A percentile compares a stretch with the other conserved stretches of the same genome.
These are phyloP conservation scores for Arenicola marina DNA, from an alignment of 2,888 invertebrate genomes.

Conservation along the genomic window DNA sequence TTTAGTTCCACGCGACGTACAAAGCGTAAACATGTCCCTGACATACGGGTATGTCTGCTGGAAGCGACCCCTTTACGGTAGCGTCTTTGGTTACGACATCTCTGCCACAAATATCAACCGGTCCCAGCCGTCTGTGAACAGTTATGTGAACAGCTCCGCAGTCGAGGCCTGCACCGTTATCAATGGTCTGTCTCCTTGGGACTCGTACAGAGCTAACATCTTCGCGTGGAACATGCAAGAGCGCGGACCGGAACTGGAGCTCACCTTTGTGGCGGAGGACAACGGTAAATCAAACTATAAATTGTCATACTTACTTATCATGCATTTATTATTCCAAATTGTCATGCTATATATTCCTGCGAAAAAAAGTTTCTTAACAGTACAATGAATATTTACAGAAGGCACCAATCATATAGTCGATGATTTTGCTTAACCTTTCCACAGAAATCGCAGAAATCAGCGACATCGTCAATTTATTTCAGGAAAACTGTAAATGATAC, in stretches of 20 bases:
- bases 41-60: not conserved
- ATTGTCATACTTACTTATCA: not conserved
- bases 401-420: not conserved
- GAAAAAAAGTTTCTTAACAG: no score
- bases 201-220: not conserved
- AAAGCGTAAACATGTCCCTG: not conserved
- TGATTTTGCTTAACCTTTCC: no score
- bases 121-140: not conserved
- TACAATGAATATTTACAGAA: not conserved
- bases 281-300: not conserved
- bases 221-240: not conserved
- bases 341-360: not conserved
- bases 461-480: no score
- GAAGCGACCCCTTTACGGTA: not conserved
- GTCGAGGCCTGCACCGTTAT: not conserved
- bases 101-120: not conserved
- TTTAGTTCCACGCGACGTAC: not conserved
- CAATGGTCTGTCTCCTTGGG: not conserved
- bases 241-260: not conserved
- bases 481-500: no score
- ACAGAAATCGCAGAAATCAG: no score
- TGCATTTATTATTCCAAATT: not conserved
- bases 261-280: not conserved
- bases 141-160: not conserved
- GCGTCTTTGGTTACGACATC: not conserved